A percentile compares a stretch with the other conserved stretches of the same genome.
Evolutionary conservation across 1,140 invertebrate genomes (phyloP).

Genomic region (Cyphomyrmex costatus): DNA sequence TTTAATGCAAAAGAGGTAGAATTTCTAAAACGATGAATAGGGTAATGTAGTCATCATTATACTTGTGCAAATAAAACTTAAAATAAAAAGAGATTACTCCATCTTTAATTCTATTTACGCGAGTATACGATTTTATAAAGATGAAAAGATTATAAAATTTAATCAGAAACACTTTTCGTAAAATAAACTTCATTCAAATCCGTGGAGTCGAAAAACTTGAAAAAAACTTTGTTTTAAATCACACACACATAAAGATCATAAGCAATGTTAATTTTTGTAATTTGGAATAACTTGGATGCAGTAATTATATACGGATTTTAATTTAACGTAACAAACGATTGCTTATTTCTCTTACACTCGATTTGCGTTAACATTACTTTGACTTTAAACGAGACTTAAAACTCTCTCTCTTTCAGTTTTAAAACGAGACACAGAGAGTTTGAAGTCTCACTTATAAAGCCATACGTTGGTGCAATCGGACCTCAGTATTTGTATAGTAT

Average conservation of each 20-base stretch:
- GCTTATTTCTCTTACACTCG: no score
- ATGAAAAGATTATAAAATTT: not conserved
- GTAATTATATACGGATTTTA: no score
- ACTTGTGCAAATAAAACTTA: not conserved
- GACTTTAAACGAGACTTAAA: no score
- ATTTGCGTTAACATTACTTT: no score
- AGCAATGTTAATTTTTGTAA: not conserved
- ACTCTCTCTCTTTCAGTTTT: no score
- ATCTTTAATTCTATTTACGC: not conserved
- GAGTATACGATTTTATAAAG: not conserved
- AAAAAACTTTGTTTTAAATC: constrained; percentile 5
- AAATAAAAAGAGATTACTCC: not conserved
- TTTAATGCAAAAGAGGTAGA: no score
- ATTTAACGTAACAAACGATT: no score
- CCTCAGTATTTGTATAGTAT: constrained; percentile 9
- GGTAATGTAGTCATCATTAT: not conserved
- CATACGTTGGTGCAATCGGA: no score
- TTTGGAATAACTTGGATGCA: no score
- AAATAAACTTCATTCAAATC: constrained; percentile 3
- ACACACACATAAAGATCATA: not conserved
- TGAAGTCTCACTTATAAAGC: no score
- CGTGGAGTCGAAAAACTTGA: constrained; percentile 5
- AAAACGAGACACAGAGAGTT: no score
- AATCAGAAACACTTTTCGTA: constrained; percentile 2
- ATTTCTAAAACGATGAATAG: not conserved